Evolutionary conservation across 2,888 invertebrate genomes (phyloP), one percentile per base, ranked within the genome.

Genomic region (Leucoptera coffeella): DNA sequence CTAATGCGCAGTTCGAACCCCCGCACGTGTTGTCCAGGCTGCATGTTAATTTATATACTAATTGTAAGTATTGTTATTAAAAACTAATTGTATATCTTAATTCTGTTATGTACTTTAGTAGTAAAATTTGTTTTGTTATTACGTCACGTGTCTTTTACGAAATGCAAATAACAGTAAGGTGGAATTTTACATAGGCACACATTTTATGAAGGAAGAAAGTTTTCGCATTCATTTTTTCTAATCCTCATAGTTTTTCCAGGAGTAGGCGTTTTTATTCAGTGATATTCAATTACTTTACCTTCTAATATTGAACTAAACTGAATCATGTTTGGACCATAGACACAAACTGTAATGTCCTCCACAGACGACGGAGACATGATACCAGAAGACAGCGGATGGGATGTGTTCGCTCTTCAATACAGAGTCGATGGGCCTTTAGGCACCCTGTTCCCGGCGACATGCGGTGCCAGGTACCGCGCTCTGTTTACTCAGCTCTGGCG

Each of bases 1-100:
- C 95, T 9, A 94, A 93, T 60, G 91, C 94, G 9, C 93, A 94
- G 61, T 90, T 82, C 55, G 94, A 95, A 48, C 90, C 92, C 47
- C 80, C 83, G 19, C 94, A 95, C 50, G 89, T 95, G 26, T 73
- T 95, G 9, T 82, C 85, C 39, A 73, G 94, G 11, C 65, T 97
- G 15, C 92, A 93, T 57, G 89, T 94, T 28, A 77, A 85, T 39
- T 64, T 89, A 12, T 72, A 69, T 32, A 61, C 69, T 5, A 69
- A 67, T 32, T 64, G 67, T 65, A 36, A 42, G 54, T 22, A 17
- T 45, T 12, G 53, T 59, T 15, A 12, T 10, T 12, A 12, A 8
- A 4, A 13, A 12, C 4, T 12, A 11, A 22, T 5, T 22, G 5
- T 11, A 8, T 22, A 8, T 5, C n/a, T 22, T n/a, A 22, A n/a